phyloP scores from a whole-genome alignment of 2,113 vertebrate genomes.

The Daubentonia madagascariensis region DNA sequence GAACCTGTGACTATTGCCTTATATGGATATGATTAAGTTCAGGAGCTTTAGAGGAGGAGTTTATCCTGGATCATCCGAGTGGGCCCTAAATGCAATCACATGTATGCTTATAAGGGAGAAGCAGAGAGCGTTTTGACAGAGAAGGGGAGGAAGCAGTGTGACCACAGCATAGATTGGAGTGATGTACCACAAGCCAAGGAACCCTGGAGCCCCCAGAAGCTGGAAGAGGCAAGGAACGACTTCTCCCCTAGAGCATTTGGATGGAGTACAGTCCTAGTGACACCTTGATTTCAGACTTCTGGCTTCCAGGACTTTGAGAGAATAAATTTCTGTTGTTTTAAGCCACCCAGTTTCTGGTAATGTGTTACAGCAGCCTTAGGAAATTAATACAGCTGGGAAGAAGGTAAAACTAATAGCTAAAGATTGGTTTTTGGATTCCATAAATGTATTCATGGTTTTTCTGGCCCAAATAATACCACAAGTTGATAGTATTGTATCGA shows the following conservation, averaged over 20 bases:
- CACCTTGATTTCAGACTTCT: neutral
- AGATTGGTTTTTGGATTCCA: neutral
- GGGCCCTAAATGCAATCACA: neutral
- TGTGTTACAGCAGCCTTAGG: neutral
- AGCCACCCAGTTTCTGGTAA: neutral
- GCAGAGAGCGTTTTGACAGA: neutral
- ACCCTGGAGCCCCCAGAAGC: neutral
- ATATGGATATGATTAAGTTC: neutral
- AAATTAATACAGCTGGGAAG: neutral
- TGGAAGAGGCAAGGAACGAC: neutral
- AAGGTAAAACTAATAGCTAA: neutral
- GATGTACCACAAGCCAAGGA: neutral
- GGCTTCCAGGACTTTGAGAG: neutral
- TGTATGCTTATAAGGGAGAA: neutral
- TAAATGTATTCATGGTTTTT: neutral
- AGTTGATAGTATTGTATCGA: neutral
- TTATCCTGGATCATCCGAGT: neutral
- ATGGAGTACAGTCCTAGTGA: neutral
- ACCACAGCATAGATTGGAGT: neutral
- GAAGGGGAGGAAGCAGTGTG: neutral
- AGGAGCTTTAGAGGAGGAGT: neutral
- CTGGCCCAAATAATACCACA: neutral
- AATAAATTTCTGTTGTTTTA: neutral
- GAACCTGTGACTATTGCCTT: neutral
- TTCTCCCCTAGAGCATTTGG: neutral